These are phyloP conservation scores for Phrynocephalus vlangalii DNA, from an alignment of 2,797 vertebrate genomes.

Conservation along the genomic window DNA sequence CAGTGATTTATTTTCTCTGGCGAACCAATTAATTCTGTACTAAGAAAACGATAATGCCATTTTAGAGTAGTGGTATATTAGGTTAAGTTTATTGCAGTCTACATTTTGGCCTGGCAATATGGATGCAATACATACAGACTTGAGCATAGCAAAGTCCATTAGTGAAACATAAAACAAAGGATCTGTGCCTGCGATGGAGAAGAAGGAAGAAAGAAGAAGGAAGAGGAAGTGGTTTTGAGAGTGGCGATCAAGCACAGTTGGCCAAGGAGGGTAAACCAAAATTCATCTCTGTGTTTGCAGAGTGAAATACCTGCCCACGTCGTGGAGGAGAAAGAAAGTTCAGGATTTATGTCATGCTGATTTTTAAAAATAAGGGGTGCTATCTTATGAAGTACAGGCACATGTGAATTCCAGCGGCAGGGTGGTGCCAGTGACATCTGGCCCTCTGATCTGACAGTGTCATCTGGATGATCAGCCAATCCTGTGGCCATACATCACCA, in stretches of 20 bases:
- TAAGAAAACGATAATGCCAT: constrained; percentile 72
- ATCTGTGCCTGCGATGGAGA: not conserved
- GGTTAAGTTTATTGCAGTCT: constrained; percentile 48
- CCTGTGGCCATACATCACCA: too few species aligned
- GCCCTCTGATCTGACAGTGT: too few species aligned
- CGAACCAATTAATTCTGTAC: constrained; percentile 78
- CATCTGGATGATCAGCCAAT: too few species aligned
- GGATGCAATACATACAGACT: not conserved
- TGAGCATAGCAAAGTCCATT: not conserved
- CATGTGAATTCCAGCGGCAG: too few species aligned
- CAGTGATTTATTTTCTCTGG: constrained; percentile 68
- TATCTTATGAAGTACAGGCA: too few species aligned
- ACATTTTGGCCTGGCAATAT: constrained; percentile 13
- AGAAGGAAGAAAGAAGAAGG: not conserved
- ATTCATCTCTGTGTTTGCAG: too few species aligned
- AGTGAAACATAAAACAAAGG: not conserved
- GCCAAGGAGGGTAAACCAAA: too few species aligned
- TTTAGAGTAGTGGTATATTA: constrained; percentile 51
- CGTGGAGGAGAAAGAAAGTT: too few species aligned
- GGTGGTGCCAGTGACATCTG: too few species aligned
- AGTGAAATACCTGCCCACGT: too few species aligned
- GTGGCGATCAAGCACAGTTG: not conserved
- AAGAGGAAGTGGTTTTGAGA: not conserved
- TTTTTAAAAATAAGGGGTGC: too few species aligned
- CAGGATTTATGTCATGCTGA: too few species aligned